Percentiles rank a stretch among this genome's conserved stretches.
Conservation (phyloP, 2,888 invertebrate genomes). For the Malacosoma neustria region DNA sequence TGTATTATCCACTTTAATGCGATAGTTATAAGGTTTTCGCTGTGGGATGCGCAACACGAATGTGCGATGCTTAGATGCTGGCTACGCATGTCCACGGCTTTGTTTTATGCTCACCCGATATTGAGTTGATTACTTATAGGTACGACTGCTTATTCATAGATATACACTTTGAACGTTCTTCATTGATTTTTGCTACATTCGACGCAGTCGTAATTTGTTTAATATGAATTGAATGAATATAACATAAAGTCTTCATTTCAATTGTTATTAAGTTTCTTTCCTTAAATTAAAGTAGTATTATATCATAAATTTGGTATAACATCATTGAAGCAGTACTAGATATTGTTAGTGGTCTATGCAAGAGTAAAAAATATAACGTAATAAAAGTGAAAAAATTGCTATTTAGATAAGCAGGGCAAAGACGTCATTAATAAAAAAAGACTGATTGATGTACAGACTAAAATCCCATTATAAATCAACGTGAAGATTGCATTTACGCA, state of each 20-base stretch:
- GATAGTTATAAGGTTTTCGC: slow-evolving; percentile 44
- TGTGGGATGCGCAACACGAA: slow-evolving; percentile 35
- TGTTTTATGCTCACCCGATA: slow-evolving; percentile 32
- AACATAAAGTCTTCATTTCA: no score
- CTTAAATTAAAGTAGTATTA: no score
- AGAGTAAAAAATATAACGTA: no score
- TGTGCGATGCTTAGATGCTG: slow-evolving; percentile 36
- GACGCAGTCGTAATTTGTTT: no score
- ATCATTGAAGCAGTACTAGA: no score
- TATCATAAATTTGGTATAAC: no score
- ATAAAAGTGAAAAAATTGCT: no score
- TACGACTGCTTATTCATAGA: not conserved
- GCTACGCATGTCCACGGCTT: slow-evolving; percentile 65
- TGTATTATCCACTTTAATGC: slow-evolving; percentile 58
- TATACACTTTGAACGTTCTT: not conserved
- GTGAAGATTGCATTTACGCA: slow-evolving; percentile 38
- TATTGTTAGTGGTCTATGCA: no score
- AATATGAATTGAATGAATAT: no score
- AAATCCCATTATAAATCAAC: slow-evolving; percentile 4
- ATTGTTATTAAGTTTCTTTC: no score
- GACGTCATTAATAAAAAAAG: no score
- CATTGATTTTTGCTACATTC: slow-evolving; percentile 2
- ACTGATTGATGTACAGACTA: slow-evolving; percentile 7
- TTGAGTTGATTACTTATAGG: not conserved
- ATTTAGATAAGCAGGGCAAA: no score